Base-by-base conservation (phyloP, 2,797 vertebrate species). In the Babyrousa celebensis region DNA sequence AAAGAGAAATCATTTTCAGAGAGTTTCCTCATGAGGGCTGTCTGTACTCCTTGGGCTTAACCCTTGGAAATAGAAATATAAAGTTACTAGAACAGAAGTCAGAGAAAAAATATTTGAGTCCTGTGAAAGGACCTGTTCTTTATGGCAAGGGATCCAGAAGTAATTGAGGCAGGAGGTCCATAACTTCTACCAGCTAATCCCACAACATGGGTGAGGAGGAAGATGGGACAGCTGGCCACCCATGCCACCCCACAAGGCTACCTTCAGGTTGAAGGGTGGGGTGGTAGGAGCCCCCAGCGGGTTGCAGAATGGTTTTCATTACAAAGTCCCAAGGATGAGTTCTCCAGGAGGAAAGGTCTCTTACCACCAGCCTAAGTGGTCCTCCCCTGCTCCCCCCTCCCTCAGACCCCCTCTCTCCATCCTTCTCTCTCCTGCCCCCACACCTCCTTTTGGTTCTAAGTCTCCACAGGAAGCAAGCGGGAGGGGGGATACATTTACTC, bases 71-170 rank as follows among this genome's bases (percentile, higher is more conserved):
- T 7, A 80, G 72, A 79, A 80, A 52, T 71, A 89, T 63, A 82
- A 95, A 85, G 52, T 89, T 77, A 68, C 87, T 77, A 68, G 96
- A 91, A 54, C 62, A 48, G n/a, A 79, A 65, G 10, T 92, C 70
- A 70, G 40, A 71, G 56, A 52, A 54, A 23, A 83, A 62, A 83
- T 70, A 58, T 48, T 0, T 43, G 43, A 88, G 5, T 18, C 56
- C 12, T 60, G 14, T 62, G 68, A 71, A 75, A 63, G 25, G 21
- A 62, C 20, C 20, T 10, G 56, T 54, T 84, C 56, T 94, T 82
- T 36, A 65, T 43, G 80, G 62, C 29, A 93, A 48, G 5, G n/a
- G 23, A 54, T 14, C 21, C 1, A 17, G 58, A 40, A 21, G 16
- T 1, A 60, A 25, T 27, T 1, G n/a, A 29, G 27, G 72, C 40